Evolutionary conservation across 2,888 invertebrate genomes (phyloP).

Genomic region (Ophioninae sp.): DNA sequence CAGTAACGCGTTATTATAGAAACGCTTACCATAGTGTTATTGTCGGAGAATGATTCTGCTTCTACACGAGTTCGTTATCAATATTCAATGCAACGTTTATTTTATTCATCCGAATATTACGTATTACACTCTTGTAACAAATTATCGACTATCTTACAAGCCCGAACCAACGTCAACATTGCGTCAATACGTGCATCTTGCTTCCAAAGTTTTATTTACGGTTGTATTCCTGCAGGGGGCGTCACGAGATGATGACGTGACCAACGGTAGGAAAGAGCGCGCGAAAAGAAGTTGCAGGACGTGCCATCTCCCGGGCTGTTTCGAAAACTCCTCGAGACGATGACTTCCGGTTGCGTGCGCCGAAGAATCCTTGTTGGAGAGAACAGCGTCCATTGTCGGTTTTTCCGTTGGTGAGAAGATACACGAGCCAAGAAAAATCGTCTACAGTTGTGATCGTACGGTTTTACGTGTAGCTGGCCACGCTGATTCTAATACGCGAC

Average conservation of each 20-base stretch:
- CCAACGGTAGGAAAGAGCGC: neutral
- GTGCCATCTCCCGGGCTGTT: neutral
- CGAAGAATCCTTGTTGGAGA: neutral
- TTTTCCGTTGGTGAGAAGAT: neutral
- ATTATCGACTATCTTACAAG: slow-evolving; percentile 15
- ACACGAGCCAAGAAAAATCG: neutral
- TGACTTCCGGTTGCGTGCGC: slow-evolving; percentile 4
- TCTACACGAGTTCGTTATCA: neutral
- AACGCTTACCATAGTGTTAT: slow-evolving; percentile 11
- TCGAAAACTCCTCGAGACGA: neutral
- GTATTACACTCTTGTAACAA: slow-evolving; percentile 1
- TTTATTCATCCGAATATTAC: slow-evolving; percentile 4
- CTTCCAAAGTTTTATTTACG: neutral
- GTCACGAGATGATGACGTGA: neutral
- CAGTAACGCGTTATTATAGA: neutral
- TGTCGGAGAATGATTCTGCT: neutral
- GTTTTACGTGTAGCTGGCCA: neutral
- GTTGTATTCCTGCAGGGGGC: neutral
- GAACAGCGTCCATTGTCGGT: neutral
- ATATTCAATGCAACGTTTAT: neutral
- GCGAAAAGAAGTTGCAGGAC: neutral
- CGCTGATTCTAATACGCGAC: neutral
- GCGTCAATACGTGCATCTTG: neutral
- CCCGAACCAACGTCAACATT: neutral
- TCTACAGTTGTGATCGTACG: neutral